Evolutionary conservation across 2,888 invertebrate genomes (phyloP), one percentile per base, ranked within the genome.

Genomic region (Buathra laborator): DNA sequence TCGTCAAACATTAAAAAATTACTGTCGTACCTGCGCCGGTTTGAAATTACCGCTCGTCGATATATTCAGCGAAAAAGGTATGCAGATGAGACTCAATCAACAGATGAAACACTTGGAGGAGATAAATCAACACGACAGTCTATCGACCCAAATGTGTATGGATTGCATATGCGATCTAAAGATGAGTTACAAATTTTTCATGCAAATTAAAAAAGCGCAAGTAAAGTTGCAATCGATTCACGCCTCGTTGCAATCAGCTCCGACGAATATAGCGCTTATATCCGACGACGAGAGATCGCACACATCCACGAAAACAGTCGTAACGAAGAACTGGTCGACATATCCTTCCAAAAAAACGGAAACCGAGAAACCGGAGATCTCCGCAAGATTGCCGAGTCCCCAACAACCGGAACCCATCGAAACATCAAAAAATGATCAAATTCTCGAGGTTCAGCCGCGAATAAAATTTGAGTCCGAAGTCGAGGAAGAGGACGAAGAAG

Each of bases 171-270:
- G 93, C 64, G 94, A 94, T 85, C 83, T 94, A 5, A 93, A 92
- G 87, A 93, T 93, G 92, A 94, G 94, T 86, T 94, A 94, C 71
- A 93, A 93, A 81, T 94, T 94, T 89, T 94, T 93, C 66, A 92
- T 93, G 91, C 94, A 94, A 81, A 94, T 94, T 3, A 94, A 93
- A 68, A 94, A 94, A 70, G 93, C 94, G 6, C 92, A 94, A 80
- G 88, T 93, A 9, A 94, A 93, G 85, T 86, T 94, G 5, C 91
- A 90, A 74, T 92, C 92, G 6, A 91, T 93, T 80, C 88, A 90
- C 37, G 66, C 87, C 43, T 87, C 89, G 9, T 48, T 92, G 7
- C 79, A 82, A 6, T 88, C 90, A 12, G 64, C 86, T 4, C 37
- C 74, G 2, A 79, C 29, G 9, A 77, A 72, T 46, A 0, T 29